Evolutionary conservation across 2,797 vertebrate species (phyloP).

Genomic region (Pangasius macronema): DNA sequence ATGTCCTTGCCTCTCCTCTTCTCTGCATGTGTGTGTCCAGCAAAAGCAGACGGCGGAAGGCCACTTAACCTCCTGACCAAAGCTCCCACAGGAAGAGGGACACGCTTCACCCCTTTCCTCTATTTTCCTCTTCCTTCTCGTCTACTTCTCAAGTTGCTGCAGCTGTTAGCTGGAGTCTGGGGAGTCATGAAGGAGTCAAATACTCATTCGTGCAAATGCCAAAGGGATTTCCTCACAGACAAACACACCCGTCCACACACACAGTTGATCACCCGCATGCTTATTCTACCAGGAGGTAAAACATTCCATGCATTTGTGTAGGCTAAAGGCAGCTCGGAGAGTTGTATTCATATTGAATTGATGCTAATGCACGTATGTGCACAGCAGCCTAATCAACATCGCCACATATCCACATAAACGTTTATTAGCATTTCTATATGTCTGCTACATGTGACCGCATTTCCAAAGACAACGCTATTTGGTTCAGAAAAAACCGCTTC

Average conservation of each 20-base stretch:
- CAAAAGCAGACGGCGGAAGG: slow-evolving; percentile 24
- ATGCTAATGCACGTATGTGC: neutral
- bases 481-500: slow-evolving; percentile 22
- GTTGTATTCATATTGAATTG: neutral
- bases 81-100: slow-evolving; percentile 35
- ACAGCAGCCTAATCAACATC: neutral
- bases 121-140: slow-evolving; percentile 34
- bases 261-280: slow-evolving; percentile 17
- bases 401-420: neutral
- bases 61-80: slow-evolving; percentile 45
- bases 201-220: slow-evolving; percentile 53
- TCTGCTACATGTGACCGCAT: neutral
- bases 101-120: slow-evolving; percentile 14
- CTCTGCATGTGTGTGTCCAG: slow-evolving; percentile 21
- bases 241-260: slow-evolving; percentile 14
- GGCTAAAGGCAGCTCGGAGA: neutral
- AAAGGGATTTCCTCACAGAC: slow-evolving; percentile 46
- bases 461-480: slow-evolving; percentile 25
- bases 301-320: neutral
- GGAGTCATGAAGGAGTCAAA: slow-evolving; percentile 47
- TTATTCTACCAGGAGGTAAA: slow-evolving; percentile 6
- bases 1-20: slow-evolving; percentile 11
- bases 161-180: slow-evolving; percentile 63
- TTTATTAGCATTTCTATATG: neutral
- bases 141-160: slow-evolving; percentile 62